These are phyloP conservation scores for Harpagifer antarcticus DNA, from an alignment of 2,797 vertebrate species.

Conservation along the genomic window DNA sequence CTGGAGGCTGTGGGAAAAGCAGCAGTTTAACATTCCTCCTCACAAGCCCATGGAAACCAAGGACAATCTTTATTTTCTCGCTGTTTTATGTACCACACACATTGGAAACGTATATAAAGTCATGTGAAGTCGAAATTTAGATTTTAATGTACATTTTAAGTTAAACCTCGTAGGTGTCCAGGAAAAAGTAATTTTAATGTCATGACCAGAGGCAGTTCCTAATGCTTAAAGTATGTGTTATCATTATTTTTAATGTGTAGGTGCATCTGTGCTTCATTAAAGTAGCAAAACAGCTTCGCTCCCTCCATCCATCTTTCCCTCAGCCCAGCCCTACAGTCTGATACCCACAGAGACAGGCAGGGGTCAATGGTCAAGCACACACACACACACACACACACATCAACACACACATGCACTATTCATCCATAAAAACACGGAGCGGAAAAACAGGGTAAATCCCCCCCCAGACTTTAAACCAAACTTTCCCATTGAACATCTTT, in stretches of 20 bases:
- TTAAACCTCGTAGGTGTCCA: not conserved
- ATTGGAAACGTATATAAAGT: conserved; percentile 17
- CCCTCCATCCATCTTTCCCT: conserved; percentile 7
- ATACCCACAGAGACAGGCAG: conserved; percentile 32
- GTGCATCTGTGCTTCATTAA: conserved; percentile 51
- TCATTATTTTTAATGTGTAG: conserved; percentile 24
- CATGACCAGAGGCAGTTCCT: conserved; percentile 1
- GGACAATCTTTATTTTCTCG: conserved; percentile 53
- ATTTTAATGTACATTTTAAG: not conserved
- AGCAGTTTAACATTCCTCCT: conserved; percentile 52
- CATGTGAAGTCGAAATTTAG: not conserved
- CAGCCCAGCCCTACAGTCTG: conserved; percentile 21
- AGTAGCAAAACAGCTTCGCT: conserved; percentile 7
- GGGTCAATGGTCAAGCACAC: conserved; percentile 44
- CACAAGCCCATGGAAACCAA: conserved; percentile 56
- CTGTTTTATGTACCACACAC: conserved; percentile 27
- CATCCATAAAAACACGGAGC: conserved; percentile 22
- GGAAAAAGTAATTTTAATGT: not conserved
- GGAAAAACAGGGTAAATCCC: conserved; percentile 19
- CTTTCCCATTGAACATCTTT: conserved; percentile 24
- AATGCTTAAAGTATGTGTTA: not conserved
- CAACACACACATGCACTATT: conserved; percentile 32
- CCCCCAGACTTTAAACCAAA: conserved; percentile 22
- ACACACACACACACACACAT: conserved; percentile 37
- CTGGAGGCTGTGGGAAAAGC: conserved; percentile 36